Percentiles rank a stretch among this genome's conserved stretches.
Evolutionary conservation across 1,140 invertebrate genomes (phyloP).

Genomic region (Calephelis virginiensis): DNA sequence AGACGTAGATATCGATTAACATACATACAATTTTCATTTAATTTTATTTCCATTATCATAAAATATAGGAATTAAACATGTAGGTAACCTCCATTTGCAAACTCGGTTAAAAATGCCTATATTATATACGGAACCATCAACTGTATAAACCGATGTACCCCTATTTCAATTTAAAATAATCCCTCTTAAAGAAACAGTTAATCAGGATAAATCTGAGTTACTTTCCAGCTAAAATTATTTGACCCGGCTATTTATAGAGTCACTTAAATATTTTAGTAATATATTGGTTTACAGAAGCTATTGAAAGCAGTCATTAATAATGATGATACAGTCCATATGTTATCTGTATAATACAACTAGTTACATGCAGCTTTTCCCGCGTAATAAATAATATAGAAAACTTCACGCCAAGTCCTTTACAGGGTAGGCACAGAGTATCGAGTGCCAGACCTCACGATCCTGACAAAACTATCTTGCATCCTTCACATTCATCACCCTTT

Average conservation of each 20-base stretch:
- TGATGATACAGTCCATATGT: slow-evolving; percentile 25
- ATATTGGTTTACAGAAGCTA: slow-evolving; percentile 27
- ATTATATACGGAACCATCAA: not conserved
- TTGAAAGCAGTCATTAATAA: slow-evolving; percentile 25
- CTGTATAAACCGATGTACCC: not conserved
- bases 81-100: no score
- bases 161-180: slow-evolving; percentile 9
- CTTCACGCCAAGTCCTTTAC: no score
- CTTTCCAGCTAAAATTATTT: slow-evolving; percentile 27
- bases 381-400: no score
- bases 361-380: not conserved
- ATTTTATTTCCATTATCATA: no score
- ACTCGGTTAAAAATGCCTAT: no score
- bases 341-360: slow-evolving; percentile 5
- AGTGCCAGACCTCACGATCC: no score
- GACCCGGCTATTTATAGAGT: slow-evolving; percentile 27
- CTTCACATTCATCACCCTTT: no score
- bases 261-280: slow-evolving; percentile 29
- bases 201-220: slow-evolving; percentile 8
- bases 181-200: slow-evolving; percentile 4
- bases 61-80: no score
- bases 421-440: no score
- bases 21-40: no score
- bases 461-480: no score
- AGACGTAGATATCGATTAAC: no score